Evolutionary conservation across 2,888 invertebrate genomes (phyloP).

Genomic region (Helleia helle): DNA sequence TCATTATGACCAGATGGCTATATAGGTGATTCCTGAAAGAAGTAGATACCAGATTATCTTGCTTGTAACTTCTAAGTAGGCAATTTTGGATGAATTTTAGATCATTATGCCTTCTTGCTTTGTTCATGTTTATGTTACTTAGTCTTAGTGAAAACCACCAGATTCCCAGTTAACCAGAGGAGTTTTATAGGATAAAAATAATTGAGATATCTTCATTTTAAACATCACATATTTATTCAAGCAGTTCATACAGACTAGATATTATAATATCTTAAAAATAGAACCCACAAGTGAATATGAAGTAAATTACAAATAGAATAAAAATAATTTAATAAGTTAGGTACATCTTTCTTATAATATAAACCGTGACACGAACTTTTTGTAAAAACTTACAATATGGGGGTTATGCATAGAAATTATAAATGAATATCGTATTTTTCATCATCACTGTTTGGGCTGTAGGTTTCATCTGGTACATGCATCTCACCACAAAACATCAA

Average conservation of each 20-base stretch:
- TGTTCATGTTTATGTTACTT: too few species aligned
- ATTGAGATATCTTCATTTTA: not conserved
- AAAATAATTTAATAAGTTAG: not conserved
- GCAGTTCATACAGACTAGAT: slow-evolving; percentile 3
- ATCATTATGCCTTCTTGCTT: too few species aligned
- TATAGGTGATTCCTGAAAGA: too few species aligned
- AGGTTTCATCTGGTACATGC: slow-evolving; percentile 56
- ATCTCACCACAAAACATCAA: slow-evolving; percentile 71
- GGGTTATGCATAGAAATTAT: slow-evolving; percentile 24
- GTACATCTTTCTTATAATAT: not conserved
- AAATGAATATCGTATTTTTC: slow-evolving; percentile 70
- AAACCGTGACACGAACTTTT: too few species aligned
- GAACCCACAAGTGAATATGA: slow-evolving; percentile 2
- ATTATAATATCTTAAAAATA: not conserved
- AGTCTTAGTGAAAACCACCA: too few species aligned
- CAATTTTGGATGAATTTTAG: too few species aligned
- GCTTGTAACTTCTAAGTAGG: too few species aligned
- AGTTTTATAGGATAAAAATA: not conserved
- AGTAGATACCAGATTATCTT: too few species aligned
- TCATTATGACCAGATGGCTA: too few species aligned
- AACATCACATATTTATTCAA: slow-evolving; percentile 3
- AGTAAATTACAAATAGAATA: not conserved
- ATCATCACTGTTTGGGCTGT: slow-evolving; percentile 67
- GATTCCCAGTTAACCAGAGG: too few species aligned
- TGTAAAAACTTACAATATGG: not conserved